phyloP scores from a whole-genome alignment of 2,797 vertebrate species.

The Rachycentron canadum region DNA sequence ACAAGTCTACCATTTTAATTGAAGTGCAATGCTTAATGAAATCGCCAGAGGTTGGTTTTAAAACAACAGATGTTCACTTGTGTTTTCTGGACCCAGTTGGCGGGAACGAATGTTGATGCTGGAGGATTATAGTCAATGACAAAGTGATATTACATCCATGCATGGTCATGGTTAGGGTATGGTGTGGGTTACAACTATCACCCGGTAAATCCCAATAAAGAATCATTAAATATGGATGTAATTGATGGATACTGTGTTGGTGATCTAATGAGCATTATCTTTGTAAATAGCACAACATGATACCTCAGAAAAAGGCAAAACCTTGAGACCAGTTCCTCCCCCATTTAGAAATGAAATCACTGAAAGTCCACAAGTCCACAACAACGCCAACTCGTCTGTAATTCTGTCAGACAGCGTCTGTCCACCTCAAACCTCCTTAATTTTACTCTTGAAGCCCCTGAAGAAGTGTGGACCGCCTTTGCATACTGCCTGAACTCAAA shows the following conservation, averaged over 20 bases:
- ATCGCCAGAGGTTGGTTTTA: neutral
- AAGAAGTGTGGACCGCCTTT: neutral
- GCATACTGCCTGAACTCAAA: neutral
- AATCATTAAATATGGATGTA: neutral
- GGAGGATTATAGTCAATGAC: neutral
- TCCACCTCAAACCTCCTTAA: neutral
- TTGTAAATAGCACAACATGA: neutral
- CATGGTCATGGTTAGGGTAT: neutral
- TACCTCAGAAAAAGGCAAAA: neutral
- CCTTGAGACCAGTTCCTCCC: neutral
- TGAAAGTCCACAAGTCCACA: neutral
- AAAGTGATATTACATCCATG: neutral
- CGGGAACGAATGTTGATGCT: neutral
- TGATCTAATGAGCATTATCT: neutral
- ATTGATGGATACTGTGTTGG: neutral
- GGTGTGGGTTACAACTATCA: no score
- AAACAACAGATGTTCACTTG: neutral
- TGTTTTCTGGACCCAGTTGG: no score
- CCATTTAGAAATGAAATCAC: constrained; percentile 2
- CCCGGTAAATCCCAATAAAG: neutral
- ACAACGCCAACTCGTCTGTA: neutral
- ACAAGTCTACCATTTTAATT: neutral
- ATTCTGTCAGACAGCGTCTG: neutral
- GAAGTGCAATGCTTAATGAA: neutral
- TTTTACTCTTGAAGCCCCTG: neutral